Evolutionary conservation across 2,113 vertebrate genomes (phyloP).

Genomic region (Podarcis cretensis): DNA sequence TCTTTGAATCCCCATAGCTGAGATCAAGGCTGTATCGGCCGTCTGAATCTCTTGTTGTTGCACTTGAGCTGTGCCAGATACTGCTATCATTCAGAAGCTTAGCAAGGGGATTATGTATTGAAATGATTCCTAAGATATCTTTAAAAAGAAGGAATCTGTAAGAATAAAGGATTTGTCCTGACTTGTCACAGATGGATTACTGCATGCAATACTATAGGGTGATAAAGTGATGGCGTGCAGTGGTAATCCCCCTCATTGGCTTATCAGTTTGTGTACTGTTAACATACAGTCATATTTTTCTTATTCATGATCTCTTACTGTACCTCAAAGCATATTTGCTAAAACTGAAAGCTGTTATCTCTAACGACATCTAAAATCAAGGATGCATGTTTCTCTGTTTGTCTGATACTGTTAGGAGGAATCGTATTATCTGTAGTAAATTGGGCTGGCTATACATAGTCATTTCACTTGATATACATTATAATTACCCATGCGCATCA

Average conservation of each 20-base stretch:
- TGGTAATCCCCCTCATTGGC: constrained; percentile 32
- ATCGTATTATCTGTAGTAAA: neutral
- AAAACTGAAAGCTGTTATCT: constrained; percentile 40
- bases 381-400: constrained; percentile 37
- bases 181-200: constrained; percentile 56
- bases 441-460: neutral
- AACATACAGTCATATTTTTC: constrained; percentile 14
- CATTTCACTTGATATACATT: neutral
- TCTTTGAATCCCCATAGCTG: constrained; percentile 40
- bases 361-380: constrained; percentile 18
- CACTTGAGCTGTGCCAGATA: constrained; percentile 51
- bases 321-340: constrained; percentile 43
- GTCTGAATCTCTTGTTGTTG: constrained; percentile 57
- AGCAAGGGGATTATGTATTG: constrained; percentile 61
- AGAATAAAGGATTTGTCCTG: constrained; percentile 62
- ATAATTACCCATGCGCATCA: neutral
- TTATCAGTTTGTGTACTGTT: constrained; percentile 47
- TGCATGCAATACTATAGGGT: constrained; percentile 37
- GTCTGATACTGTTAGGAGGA: constrained; percentile 12
- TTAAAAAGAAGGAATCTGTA: constrained; percentile 45
- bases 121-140: constrained; percentile 68
- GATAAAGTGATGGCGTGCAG: constrained; percentile 48
- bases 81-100: constrained; percentile 57
- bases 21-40: constrained; percentile 60
- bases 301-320: constrained; percentile 53